Evolutionary conservation across 2,797 vertebrate species (phyloP).

Genomic region (Pygocentrus nattereri): DNA sequence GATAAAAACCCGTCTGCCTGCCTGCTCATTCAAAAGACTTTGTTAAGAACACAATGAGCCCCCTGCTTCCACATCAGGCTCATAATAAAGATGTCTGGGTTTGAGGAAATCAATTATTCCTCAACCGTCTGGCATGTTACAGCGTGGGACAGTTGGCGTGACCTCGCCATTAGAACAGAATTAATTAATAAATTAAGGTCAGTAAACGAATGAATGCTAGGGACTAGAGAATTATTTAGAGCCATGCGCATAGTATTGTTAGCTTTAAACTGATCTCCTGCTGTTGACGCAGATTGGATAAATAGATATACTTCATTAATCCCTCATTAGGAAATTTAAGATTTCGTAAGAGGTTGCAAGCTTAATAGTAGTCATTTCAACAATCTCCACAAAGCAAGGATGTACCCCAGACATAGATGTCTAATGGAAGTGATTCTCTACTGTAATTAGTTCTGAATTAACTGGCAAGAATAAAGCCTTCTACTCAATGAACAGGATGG

Average conservation of each 20-base stretch:
- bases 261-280: background rate
- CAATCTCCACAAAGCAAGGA: no score
- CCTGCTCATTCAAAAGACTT: slow-evolving; percentile 17
- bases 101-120: slow-evolving; percentile 27
- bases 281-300: background rate
- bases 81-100: slow-evolving; percentile 27
- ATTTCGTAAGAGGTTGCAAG: background rate
- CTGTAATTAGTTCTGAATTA: background rate
- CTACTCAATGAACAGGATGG: background rate
- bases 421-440: background rate
- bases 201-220: background rate
- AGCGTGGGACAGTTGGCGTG: slow-evolving; percentile 29
- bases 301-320: background rate
- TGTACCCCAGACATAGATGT: background rate
- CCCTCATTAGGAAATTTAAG: background rate
- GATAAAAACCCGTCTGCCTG: slow-evolving; percentile 26
- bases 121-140: background rate
- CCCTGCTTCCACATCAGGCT: slow-evolving; percentile 24
- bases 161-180: slow-evolving; percentile 15
- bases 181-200: slow-evolving; percentile 33
- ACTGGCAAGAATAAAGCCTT: background rate
- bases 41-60: slow-evolving; percentile 37
- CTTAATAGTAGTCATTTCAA: background rate
- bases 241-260: background rate
- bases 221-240: background rate